Conservation (phyloP, 2,797 vertebrate species). For the Bucorvus abyssinicus region DNA sequence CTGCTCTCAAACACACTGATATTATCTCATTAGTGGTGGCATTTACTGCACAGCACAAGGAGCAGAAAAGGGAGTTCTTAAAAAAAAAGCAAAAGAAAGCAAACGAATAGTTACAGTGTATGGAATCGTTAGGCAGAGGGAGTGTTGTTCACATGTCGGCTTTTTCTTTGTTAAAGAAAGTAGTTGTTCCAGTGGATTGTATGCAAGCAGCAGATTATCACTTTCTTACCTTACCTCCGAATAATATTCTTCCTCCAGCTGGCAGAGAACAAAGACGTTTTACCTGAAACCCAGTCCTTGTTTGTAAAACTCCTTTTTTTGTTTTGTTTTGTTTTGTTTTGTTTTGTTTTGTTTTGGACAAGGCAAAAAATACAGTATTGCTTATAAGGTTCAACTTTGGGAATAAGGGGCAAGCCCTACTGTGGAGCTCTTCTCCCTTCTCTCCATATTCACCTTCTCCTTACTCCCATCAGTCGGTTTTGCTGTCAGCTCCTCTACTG, state of each 20-base stretch:
- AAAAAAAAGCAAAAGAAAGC: not conserved
- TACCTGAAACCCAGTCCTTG: not conserved
- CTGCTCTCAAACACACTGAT: slow-evolving; percentile 63
- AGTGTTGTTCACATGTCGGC: not conserved
- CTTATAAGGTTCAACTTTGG: not conserved
- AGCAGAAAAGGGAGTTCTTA: slow-evolving; percentile 42
- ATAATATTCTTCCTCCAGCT: not conserved
- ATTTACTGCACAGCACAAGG: slow-evolving; percentile 57
- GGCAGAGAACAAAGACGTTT: not conserved
- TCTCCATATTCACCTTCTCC: not conserved
- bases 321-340: no score
- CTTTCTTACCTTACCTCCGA: not conserved
- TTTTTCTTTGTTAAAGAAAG: not conserved
- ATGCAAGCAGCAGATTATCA: not conserved
- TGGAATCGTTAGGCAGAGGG: not conserved
- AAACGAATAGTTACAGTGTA: slow-evolving; percentile 12
- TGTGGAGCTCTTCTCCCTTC: not conserved
- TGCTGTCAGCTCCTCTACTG: not conserved
- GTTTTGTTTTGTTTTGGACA: not conserved
- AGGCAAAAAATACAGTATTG: not conserved
- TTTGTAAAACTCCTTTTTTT: not conserved
- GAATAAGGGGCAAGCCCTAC: not conserved
- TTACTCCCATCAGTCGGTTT: not conserved
- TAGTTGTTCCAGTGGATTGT: not conserved
- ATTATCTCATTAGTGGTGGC: slow-evolving; percentile 81